A percentile compares a stretch with the other conserved stretches of the same genome.
Conservation (phyloP, 2,113 vertebrate species). For the Danionella cerebrum region DNA sequence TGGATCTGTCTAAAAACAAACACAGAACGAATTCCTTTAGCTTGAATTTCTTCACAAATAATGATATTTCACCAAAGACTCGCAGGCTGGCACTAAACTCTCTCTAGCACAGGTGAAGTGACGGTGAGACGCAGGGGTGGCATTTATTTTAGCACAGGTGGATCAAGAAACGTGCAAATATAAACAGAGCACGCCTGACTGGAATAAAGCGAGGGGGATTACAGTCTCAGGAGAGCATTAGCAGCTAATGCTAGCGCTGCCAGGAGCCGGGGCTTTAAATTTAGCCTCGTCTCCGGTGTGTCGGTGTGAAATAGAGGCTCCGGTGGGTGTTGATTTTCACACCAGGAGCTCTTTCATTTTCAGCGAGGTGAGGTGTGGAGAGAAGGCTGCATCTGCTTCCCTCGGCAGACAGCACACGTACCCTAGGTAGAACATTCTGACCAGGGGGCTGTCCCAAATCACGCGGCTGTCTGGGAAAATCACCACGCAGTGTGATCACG, state of each 20-base stretch:
- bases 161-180: conserved; percentile 10
- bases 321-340: conserved; percentile 12
- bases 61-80: too few species aligned
- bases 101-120: background rate
- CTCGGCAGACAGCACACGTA: background rate
- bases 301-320: conserved; percentile 17
- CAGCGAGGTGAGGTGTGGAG: background rate
- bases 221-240: background rate
- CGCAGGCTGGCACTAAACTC: too few species aligned
- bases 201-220: background rate
- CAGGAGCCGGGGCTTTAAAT: conserved; percentile 20
- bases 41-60: too few species aligned
- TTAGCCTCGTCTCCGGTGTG: conserved; percentile 9
- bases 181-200: conserved; percentile 18
- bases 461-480: too few species aligned
- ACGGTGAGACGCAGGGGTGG: background rate
- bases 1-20: too few species aligned
- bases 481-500: too few species aligned
- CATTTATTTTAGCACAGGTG: conserved; percentile 1
- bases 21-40: too few species aligned
- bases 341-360: background rate
- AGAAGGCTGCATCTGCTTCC: background rate
- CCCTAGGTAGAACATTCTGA: background rate
- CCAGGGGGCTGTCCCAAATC: background rate
- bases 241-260: background rate